These are phyloP conservation scores for Acleris sparsana DNA, from an alignment of 2,888 invertebrate genomes.

Conservation along the genomic window DNA sequence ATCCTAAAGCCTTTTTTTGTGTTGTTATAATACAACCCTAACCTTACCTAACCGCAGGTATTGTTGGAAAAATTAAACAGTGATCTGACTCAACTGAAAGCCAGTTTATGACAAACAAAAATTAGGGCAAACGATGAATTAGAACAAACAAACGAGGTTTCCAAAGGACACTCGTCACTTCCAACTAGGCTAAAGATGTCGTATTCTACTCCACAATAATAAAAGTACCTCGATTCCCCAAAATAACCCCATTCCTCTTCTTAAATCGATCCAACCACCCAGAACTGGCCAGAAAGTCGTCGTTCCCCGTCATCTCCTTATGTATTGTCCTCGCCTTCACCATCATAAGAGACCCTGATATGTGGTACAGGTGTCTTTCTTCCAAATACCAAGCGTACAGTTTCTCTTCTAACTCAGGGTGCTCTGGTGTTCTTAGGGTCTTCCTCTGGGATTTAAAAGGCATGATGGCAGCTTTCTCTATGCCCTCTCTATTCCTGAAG, in stretches of 20 bases:
- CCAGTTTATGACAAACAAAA: no score
- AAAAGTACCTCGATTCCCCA: conserved; percentile 18
- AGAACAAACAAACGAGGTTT: no score
- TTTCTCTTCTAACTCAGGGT: conserved; percentile 20
- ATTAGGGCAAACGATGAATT: no score
- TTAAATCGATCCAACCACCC: conserved; percentile 43
- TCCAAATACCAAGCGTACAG: conserved; percentile 27
- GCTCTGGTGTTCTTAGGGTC: conserved; percentile 10
- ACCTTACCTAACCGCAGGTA: no score
- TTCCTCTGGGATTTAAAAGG: conserved; percentile 8
- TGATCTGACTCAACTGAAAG: no score
- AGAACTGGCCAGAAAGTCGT: conserved; percentile 37
- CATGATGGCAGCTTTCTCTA: conserved; percentile 12
- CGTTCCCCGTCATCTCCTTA: conserved; percentile 28
- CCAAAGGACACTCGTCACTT: no score
- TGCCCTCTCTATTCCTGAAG: conserved; percentile 18
- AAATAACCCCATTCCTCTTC: conserved; percentile 36
- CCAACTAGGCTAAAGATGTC: no score
- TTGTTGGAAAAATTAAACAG: no score
- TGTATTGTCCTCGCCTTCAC: conserved; percentile 25
- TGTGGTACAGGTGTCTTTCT: conserved; percentile 18
- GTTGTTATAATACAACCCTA: no score
- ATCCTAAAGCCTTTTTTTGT: no score
- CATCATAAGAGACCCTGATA: conserved; percentile 15
- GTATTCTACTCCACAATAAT: background rate